Base-by-base conservation (phyloP, 2,888 invertebrate genomes). In the Scrobipalpa costella region DNA sequence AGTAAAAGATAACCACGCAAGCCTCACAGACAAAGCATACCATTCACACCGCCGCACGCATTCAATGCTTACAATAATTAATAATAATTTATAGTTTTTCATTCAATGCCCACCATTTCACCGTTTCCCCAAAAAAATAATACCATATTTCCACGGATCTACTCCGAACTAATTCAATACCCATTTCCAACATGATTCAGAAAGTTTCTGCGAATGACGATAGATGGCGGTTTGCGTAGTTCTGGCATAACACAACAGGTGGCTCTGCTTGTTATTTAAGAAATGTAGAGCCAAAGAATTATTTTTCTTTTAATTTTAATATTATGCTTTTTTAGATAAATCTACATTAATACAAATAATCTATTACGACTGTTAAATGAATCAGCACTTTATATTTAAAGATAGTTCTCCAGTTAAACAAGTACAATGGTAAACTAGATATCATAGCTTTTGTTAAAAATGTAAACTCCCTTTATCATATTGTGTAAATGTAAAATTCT, bases 21-120 rank as follows among this genome's bases (percentile, higher is more conserved):
- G 80, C 81, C 80, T 82, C 80, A 80, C 79, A 76, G 68, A 74
- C 78, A 78, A 83, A 83, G 81, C 83, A 72, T 71, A 71, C 73
- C 76, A 76, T 74, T 76, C 76, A 77, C 75, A 77, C 73, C 67
- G 69, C 69, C 11, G 70, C 68, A 72, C 70, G 67, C 72, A 55
- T 33, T 71, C 73, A 71, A 64, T 57, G 63, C 67, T 72, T 71
- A 67, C 66, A 64, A 68, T 55, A 19, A n/a, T 33, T 55, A 69
- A 64, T 71, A 67, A 72, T 67, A 67, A 69, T 70, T 73, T 74
- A 71, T 73, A 71, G 71, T 62, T 57, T 21, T 2, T n/a, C n/a
- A 36, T 55, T 55, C 49, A 57, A 61, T 60, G 27, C 38, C 59
- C 36, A 52, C 49, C 5, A 11, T 33, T 55, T 58, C 1, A n/a